Base-by-base conservation (phyloP, 30 jellyfish, hydroid and myxozoan species). In the Aurelia sp. region DNA sequence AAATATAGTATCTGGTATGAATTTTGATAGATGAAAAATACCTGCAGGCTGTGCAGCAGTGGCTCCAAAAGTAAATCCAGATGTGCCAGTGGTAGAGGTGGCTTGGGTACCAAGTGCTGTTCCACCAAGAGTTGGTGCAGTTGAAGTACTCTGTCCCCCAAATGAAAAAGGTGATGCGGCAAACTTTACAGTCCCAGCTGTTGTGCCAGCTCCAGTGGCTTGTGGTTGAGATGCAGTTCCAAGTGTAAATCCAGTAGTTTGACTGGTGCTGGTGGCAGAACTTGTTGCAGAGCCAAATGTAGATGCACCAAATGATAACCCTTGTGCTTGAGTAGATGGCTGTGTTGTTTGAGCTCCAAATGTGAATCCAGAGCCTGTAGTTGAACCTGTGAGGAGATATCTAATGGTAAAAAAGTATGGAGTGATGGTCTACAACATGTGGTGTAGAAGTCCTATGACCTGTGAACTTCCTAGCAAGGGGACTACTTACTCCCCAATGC, bases 1-100 rank as follows among this genome's bases (percentile, higher is more conserved):
- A 38, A 38, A 38, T 38, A 38, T 4, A 38, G 50, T 27, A 38
- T 8, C 50, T 7, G 9, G 50, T 38, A 38, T 4, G 3, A 27
- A 27, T 27, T 44, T 44, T 44, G 3, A 44, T 44, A 13, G 0
- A 44, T 44, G 15, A 44, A 5, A 16, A 44, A 69, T 72, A 72
- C 82, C 82, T 38, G 82, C 24, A 8, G 82, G 33, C 16, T 40
- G 82, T 11, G 30, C 20, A 72, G 55, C 55, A 44, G 55, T 9
- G 3, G 38, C 57, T 16, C 82, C 82, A 72, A 72, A 47, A 38
- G 82, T 22, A 72, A 72, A 47, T 47, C 82, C 82, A 38, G 82
- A 0, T 72, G 82, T 17, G 22, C 67, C 82, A 38, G 67, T 13
- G 47, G 50, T 72, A 16, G 52, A 41, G 13, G 41, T 41, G 17